Conservation (phyloP, 2,888 invertebrate species). For the Epiblema foenella region DNA sequence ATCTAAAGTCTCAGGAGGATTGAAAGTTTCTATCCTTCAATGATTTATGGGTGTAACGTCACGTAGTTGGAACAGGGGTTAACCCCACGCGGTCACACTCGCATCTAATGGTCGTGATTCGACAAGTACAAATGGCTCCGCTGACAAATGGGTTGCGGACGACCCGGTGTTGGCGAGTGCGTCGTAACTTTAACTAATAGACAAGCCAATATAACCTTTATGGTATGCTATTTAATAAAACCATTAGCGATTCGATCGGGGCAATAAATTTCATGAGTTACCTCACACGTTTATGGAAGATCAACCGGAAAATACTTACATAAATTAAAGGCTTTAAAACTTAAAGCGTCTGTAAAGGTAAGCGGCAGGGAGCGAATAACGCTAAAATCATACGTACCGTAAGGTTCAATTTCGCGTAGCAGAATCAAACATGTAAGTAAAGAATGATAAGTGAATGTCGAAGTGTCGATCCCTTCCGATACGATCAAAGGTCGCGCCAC, state of each 20-base stretch:
- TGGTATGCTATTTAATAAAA: conserved; percentile 52
- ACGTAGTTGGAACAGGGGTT: conserved; percentile 69
- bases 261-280: conserved; percentile 24
- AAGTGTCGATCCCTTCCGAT: conserved; percentile 76
- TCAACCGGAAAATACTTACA: background rate
- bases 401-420: conserved; percentile 61
- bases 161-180: conserved; percentile 72
- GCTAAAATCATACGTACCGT: conserved; percentile 36
- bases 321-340: background rate
- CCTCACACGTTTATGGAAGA: conserved; percentile 23
- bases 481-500: conserved; percentile 72
- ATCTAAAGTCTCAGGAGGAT: conserved; percentile 43
- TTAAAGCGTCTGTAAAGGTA: background rate
- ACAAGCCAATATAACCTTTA: conserved; percentile 73
- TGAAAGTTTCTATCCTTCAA: conserved; percentile 61
- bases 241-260: conserved; percentile 37
- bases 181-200: conserved; percentile 73
- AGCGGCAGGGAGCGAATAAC: conserved; percentile 1
- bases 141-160: conserved; percentile 84
- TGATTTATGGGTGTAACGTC: conserved; percentile 56
- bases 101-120: conserved; percentile 85
- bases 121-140: conserved; percentile 85
- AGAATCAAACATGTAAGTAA: conserved; percentile 49
- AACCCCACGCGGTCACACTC: conserved; percentile 83
- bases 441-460: conserved; percentile 70